Evolutionary conservation across 1,140 invertebrate species (phyloP).

Genomic region (Babylonia areolata): DNA sequence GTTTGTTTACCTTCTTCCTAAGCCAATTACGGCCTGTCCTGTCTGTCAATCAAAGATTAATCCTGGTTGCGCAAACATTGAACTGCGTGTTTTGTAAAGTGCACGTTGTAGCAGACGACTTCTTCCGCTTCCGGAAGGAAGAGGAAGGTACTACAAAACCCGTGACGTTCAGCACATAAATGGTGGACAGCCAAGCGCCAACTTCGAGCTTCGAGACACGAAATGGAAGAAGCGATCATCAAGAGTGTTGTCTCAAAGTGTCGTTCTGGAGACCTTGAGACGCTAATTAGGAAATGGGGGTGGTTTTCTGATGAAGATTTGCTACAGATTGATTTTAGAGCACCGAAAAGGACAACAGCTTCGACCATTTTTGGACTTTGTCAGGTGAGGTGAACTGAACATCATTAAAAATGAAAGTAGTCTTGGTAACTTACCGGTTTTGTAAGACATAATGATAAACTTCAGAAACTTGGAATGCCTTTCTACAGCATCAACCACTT

Average conservation of each 20-base stretch:
- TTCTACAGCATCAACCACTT: too few relatives aligned
- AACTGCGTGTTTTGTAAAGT: neutral
- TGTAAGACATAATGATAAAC: too few relatives aligned
- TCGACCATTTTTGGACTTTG: conserved; percentile 31
- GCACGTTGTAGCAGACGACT: conserved; percentile 18
- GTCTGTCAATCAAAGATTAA: neutral
- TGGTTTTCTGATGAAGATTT: conserved; percentile 32
- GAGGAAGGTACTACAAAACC: neutral
- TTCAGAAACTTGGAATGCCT: too few relatives aligned
- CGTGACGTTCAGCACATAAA: neutral
- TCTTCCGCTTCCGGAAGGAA: neutral
- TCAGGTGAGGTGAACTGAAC: neutral
- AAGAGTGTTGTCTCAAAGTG: conserved; percentile 25
- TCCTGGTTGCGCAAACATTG: too few relatives aligned
- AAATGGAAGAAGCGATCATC: conserved; percentile 30
- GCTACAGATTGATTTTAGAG: conserved; percentile 26
- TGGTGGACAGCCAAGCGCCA: neutral
- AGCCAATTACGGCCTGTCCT: too few relatives aligned
- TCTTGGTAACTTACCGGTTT: too few relatives aligned
- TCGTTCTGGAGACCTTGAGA: conserved; percentile 20
- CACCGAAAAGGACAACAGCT: conserved; percentile 24
- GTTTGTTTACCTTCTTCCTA: neutral
- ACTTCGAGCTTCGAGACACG: neutral
- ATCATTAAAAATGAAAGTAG: too few relatives aligned
- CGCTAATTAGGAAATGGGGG: conserved; percentile 28